Base-by-base conservation (phyloP, 2,888 invertebrate genomes). In the Ptilodon capucinus region DNA sequence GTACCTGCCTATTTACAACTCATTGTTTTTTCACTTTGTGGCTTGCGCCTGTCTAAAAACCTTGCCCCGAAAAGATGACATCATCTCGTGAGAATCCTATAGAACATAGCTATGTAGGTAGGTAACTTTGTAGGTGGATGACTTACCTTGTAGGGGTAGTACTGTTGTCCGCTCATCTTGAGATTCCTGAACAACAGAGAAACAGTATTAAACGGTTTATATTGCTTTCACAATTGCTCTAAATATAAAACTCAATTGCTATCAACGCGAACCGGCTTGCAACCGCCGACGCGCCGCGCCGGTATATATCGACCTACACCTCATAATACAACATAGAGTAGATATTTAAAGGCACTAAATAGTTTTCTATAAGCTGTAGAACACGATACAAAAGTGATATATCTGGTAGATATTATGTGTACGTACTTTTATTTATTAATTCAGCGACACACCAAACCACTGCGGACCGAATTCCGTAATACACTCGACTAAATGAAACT, bases 131-230 rank as follows among this genome's bases (percentile, higher is more conserved):
- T 81, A 82, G 79, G 80, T 76, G 74, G 71, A 11, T 72, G 73
- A 77, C 93, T 94, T 85, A 96, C 96, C 94, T 96, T 96, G 94
- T 95, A 96, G 76, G 96, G 96, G 88, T 96, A 96, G 88, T 96
- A 96, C 88, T 96, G 95, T 75, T 95, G 95, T 81, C 95, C 94
- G 86, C 94, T 94, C 95, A 95, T 95, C 79, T 85, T 93, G 88
- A 78, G 71, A 71, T 79, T 83, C 76, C 86, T 86, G 80, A 73
- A 65, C 80, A 80, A 77, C 47, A 73, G 71, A 77, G 9, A 71
- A 65, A 51, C 48, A 48, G 43, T 51, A 60, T 68, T 68, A 64
- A 72, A 65, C 76, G 70, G 54, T 25, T 40, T 23, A 17, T 25
- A 40, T 65, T 60, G 53, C 64, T 64, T 68, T 71, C 68, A 69